Evolutionary conservation across 2,797 vertebrate species (phyloP).

Genomic region (Crocodylus rhombifer): DNA sequence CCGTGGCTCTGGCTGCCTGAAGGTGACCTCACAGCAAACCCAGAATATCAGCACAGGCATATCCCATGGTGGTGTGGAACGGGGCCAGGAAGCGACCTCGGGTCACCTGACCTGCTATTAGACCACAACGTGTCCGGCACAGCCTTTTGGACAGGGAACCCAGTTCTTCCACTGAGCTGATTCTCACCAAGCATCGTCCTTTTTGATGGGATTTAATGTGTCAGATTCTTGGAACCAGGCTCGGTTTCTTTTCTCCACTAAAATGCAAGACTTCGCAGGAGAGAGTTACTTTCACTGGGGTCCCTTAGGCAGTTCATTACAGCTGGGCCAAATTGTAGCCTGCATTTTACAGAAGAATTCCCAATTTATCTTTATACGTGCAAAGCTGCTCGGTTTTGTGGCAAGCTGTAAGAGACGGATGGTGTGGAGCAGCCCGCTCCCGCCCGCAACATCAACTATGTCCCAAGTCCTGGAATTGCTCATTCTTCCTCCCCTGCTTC

Average conservation of each 20-base stretch:
- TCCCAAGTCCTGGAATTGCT: too few species aligned
- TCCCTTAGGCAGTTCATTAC: slow-evolving; percentile 7
- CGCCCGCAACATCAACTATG: too few species aligned
- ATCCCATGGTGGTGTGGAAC: too few species aligned
- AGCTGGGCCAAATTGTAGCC: neutral
- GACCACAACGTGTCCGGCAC: too few species aligned
- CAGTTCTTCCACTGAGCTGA: too few species aligned
- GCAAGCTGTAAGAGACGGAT: neutral
- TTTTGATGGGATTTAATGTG: slow-evolving; percentile 27
- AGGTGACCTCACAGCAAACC: too few species aligned
- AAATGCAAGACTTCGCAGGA: neutral
- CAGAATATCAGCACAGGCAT: too few species aligned
- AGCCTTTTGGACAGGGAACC: too few species aligned
- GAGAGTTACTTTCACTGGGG: slow-evolving; percentile 28
- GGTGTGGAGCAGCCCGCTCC: neutral
- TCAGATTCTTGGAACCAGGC: slow-evolving; percentile 44
- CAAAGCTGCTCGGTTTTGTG: neutral
- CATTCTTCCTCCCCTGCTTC: neutral
- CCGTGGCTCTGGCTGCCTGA: too few species aligned
- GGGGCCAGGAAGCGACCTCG: too few species aligned
- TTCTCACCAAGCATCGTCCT: too few species aligned
- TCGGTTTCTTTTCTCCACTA: slow-evolving; percentile 43
- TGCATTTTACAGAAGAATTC: neutral
- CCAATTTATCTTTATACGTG: neutral
- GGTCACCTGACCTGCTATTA: too few species aligned